Evolutionary conservation across 2,113 vertebrate species (phyloP).

Genomic region (Dicentrarchus labrax): DNA sequence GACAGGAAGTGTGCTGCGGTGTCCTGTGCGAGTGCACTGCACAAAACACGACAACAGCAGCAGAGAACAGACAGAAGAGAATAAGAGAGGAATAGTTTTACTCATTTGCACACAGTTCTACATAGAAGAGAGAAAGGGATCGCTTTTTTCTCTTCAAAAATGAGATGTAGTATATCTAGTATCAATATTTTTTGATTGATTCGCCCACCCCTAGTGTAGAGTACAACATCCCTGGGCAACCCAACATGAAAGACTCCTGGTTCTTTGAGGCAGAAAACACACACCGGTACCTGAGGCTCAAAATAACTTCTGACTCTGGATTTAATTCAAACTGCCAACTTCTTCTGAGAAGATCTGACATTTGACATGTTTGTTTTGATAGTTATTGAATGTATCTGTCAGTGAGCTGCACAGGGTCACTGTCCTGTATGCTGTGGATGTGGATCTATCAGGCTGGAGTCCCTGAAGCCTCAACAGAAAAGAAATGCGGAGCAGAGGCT

Average conservation of each 20-base stretch:
- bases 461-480: neutral
- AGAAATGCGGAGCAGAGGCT: neutral
- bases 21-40: too few relatives aligned
- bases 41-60: too few relatives aligned
- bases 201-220: neutral
- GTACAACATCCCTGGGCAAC: constrained; percentile 23
- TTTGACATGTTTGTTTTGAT: constrained; percentile 5
- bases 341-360: constrained; percentile 12
- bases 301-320: constrained; percentile 24
- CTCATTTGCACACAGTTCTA: too few relatives aligned
- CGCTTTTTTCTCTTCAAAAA: too few relatives aligned
- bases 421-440: neutral
- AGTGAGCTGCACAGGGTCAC: neutral
- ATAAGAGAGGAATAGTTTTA: too few relatives aligned
- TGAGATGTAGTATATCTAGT: neutral
- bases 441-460: neutral
- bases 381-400: constrained; percentile 10
- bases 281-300: neutral
- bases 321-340: constrained; percentile 13
- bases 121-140: too few relatives aligned
- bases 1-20: too few relatives aligned
- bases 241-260: constrained; percentile 18
- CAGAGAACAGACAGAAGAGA: too few relatives aligned
- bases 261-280: constrained; percentile 27
- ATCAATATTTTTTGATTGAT: too few relatives aligned